Evolutionary conservation across 1,140 invertebrate genomes (phyloP).

Genomic region (Muscidifurax raptorellus): DNA sequence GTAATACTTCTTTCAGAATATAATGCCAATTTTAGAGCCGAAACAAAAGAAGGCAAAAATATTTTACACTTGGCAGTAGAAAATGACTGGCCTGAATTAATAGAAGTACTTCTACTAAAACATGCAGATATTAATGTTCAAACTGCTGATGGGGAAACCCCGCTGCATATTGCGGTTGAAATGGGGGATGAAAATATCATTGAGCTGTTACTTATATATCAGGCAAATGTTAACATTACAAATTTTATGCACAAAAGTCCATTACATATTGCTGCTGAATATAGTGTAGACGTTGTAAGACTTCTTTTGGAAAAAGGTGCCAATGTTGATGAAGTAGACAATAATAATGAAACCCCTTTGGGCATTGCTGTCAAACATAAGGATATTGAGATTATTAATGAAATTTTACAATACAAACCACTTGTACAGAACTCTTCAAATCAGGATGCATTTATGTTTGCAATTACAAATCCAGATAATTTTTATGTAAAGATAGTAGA

Average conservation of each 20-base stretch:
- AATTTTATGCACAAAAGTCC: constrained; percentile 25
- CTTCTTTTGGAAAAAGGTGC: constrained; percentile 8
- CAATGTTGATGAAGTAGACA: constrained; percentile 16
- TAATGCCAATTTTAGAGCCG: constrained; percentile 1
- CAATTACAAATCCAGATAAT: constrained; percentile 2
- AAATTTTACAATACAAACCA: constrained; percentile 18
- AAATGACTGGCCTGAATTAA: constrained; percentile 12
- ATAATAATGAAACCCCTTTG: constrained; percentile 25
- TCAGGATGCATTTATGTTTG: constrained; percentile 24
- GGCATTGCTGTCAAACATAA: constrained; percentile 27
- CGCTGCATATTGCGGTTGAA: constrained; percentile 6
- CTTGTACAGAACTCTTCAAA: neutral
- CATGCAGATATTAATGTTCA: neutral
- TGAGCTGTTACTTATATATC: neutral
- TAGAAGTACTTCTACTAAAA: constrained; percentile 6
- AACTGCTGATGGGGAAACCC: constrained; percentile 15
- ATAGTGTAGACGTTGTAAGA: neutral
- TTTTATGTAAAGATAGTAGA: neutral
- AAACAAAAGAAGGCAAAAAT: constrained; percentile 29
- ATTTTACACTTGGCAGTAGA: constrained; percentile 31
- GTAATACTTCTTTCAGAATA: constrained; percentile 2
- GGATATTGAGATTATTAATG: constrained; percentile 2
- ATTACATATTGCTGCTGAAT: constrained; percentile 36
- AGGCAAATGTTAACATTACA: constrained; percentile 32
- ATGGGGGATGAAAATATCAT: neutral